Evolutionary conservation across 2,888 invertebrate species (phyloP), one percentile per base, ranked within the genome.

Genomic region (Chymomyza fuscimana): DNA sequence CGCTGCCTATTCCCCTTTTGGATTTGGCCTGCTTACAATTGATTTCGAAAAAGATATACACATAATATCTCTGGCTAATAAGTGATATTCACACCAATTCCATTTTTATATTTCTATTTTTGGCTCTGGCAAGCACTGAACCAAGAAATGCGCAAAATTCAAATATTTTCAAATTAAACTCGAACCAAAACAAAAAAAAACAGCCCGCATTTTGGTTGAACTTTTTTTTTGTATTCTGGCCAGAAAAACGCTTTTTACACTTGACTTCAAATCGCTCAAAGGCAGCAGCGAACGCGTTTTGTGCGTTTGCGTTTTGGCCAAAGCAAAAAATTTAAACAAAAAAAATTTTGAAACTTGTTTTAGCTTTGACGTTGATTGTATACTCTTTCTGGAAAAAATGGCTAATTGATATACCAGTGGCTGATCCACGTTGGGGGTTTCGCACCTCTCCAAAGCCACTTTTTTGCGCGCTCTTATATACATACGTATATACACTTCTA

Each of bases 191-290:
- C 32, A 64, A 86, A 87, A 87, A 29, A 81, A 87, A 74, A 63
- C 72, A 32, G 70, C 60, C 32, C 56, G 65, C 36, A 56, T 68
- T 51, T 62, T 67, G 46, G 60, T 69, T 69, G 5, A 52, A 29
- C 63, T 56, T 58, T 60, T 64, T 52, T 73, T 56, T 65, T 61
- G 59, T 66, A 56, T 73, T 81, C 9, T 73, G 73, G 63, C 72
- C 71, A 76, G 4, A 63, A 81, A 86, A 84, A 78, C 81, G 75
- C 79, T 81, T 76, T 84, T 88, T 88, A 88, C 87, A 88, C 89
- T 89, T 88, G 88, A 84, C 88, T 88, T 88, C 81, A 88, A 85
- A 88, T 88, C 76, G 89, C 77, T 88, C 87, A 88, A 88, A 88
- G 86, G 87, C 50, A 46, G 51, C 36, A 29, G 52, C n/a, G 63